These are phyloP conservation scores for Eugnorisma glareosa DNA, from an alignment of 2,888 invertebrate species.

Conservation along the genomic window DNA sequence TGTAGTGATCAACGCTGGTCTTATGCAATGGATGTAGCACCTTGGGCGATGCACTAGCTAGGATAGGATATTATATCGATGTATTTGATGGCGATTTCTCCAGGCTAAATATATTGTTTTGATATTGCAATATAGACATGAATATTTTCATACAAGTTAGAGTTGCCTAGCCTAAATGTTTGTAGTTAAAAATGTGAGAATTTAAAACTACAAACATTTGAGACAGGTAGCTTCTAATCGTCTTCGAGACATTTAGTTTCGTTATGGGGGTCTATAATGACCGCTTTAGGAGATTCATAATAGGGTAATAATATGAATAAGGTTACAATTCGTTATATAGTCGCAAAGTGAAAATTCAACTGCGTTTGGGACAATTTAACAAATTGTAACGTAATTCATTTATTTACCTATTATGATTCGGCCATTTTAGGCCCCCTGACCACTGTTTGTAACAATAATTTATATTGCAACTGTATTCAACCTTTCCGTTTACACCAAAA, in stretches of 20 bases:
- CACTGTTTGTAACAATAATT: background rate
- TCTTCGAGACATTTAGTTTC: background rate
- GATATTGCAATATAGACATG: conserved; percentile 10
- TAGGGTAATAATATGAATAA: too few species aligned
- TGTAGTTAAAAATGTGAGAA: background rate
- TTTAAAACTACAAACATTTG: background rate
- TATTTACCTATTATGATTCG: too few species aligned
- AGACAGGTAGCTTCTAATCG: background rate
- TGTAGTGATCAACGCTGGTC: conserved; percentile 42
- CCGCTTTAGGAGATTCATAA: too few species aligned
- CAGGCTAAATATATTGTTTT: conserved; percentile 26
- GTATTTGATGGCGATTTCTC: conserved; percentile 39
- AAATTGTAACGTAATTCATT: too few species aligned
- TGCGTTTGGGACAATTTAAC: too few species aligned
- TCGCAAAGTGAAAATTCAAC: too few species aligned
- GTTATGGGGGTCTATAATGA: too few species aligned
- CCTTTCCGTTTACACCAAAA: background rate
- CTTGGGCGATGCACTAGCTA: conserved; percentile 34
- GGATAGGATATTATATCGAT: conserved; percentile 37
- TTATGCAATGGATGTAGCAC: conserved; percentile 50
- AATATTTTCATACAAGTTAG: conserved; percentile 27
- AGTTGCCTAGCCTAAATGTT: background rate
- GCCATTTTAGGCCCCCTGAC: too few species aligned
- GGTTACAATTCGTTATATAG: too few species aligned
- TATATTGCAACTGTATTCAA: background rate